These are phyloP conservation scores for Thysanoteuthis rhombus DNA, from an alignment of 2,888 invertebrate species.

Conservation along the genomic window DNA sequence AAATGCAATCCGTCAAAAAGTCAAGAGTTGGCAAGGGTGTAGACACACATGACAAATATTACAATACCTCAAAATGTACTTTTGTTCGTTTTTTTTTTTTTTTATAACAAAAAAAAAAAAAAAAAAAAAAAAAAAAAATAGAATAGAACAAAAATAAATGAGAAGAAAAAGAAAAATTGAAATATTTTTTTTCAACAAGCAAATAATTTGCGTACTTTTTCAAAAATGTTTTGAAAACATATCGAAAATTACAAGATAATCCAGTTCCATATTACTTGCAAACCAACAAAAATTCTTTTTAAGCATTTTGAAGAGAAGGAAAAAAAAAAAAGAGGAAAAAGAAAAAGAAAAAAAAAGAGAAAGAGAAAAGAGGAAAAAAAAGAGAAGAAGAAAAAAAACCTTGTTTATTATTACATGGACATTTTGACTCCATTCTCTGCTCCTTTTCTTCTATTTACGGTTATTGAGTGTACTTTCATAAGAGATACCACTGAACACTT, in stretches of 20 bases:
- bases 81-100: neutral
- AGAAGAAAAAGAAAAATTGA: too few species aligned
- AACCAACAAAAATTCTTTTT: neutral
- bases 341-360: neutral
- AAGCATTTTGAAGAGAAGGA: neutral
- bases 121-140: neutral
- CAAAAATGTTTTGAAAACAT: too few species aligned
- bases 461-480: neutral
- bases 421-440: neutral
- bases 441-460: neutral
- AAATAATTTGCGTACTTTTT: neutral
- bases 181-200: neutral
- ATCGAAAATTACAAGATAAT: neutral
- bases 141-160: too few species aligned
- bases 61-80: too few species aligned
- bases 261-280: neutral
- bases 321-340: neutral
- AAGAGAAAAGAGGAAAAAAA: too few species aligned
- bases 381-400: neutral
- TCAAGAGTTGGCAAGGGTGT: neutral
- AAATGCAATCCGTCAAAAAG: neutral
- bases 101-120: neutral
- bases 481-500: neutral
- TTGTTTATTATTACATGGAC: neutral
- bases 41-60: too few species aligned